Evolutionary conservation across 2,888 invertebrate species (phyloP).

Genomic region (Cylindroiulus punctatus): DNA sequence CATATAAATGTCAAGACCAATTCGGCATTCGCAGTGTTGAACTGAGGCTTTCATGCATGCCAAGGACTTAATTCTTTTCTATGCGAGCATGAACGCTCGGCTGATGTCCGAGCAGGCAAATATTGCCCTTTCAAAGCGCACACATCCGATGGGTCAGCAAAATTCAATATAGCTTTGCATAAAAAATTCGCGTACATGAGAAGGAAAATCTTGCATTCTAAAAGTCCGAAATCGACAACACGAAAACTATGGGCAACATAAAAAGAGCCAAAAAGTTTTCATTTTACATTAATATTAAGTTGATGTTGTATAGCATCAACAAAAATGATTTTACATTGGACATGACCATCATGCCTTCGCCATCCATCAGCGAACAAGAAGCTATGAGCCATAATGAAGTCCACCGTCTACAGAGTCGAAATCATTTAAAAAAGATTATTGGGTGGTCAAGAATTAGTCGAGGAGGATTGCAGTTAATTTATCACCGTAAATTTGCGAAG

Average conservation of each 20-base stretch:
- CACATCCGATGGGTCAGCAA: constrained; percentile 44
- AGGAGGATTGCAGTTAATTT: constrained; percentile 10
- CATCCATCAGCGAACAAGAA: too few relatives aligned
- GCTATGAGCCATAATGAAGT: neutral
- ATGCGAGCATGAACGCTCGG: neutral
- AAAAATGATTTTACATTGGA: neutral
- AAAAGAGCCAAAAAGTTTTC: neutral
- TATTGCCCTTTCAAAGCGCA: constrained; percentile 22
- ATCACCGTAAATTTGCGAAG: constrained; percentile 1
- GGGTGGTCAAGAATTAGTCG: constrained; percentile 43
- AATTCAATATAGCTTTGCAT: constrained; percentile 8
- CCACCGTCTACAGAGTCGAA: neutral
- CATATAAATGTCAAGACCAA: constrained; percentile 51
- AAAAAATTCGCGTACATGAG: neutral
- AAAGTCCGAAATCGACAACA: neutral
- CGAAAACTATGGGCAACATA: neutral
- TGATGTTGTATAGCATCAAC: neutral
- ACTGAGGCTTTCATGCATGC: constrained; percentile 36
- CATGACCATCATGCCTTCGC: too few relatives aligned
- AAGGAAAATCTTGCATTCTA: neutral
- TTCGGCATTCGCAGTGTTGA: constrained; percentile 10
- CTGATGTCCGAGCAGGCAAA: constrained; percentile 43
- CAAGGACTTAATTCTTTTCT: neutral
- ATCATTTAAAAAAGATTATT: neutral
- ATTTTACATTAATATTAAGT: neutral